Base-by-base conservation (phyloP, 2,888 invertebrate species). In the Amorpha juglandis region DNA sequence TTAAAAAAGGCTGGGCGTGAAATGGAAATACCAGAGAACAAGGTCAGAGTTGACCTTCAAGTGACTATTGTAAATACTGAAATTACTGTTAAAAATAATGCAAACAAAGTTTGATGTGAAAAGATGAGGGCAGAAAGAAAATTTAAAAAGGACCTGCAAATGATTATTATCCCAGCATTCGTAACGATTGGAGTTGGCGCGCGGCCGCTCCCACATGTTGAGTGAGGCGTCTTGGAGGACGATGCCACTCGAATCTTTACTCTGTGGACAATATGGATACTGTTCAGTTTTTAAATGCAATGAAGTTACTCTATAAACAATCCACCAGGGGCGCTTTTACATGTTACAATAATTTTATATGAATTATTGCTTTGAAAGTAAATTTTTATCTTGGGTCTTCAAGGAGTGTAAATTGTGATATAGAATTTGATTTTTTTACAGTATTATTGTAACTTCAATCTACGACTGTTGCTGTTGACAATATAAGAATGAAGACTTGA, bases 201-300 rank as follows among this genome's bases (percentile, higher is more conserved):
- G 95, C 12, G 97, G 97, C 16, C 97, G 96, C 70, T 96, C 94
- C 97, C 97, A 97, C 80, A 96, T 95, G 84, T 97, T 96, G 88
- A 97, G 89, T 51, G 95, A 94, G 35, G 95, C 94, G 77, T 96
- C 96, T 84, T 95, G 95, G 62, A 95, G 94, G 68, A 95, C 95
- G 74, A 95, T 95, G 63, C 94, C 95, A 73, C 94, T 94, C 55
- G 94, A 94, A 80, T 96, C 96, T 86, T 97, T 96, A 77, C 95
- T 95, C 96, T 97, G 89, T 70, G 79, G 82, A 91, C 79, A 89
- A 88, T 77, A 89, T 80, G 74, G 73, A 74, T 77, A 58, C 38
- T 38, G 58, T 58, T 42, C 58, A 58, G 19, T 68, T 68, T 63
- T 67, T 35, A 19, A n/a, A 63, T 53, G 33, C 14, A 53, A 38